Percentiles rank a stretch among this genome's conserved stretches.
Conservation (phyloP, 2,888 invertebrate species). For the Ectobius pallidus region DNA sequence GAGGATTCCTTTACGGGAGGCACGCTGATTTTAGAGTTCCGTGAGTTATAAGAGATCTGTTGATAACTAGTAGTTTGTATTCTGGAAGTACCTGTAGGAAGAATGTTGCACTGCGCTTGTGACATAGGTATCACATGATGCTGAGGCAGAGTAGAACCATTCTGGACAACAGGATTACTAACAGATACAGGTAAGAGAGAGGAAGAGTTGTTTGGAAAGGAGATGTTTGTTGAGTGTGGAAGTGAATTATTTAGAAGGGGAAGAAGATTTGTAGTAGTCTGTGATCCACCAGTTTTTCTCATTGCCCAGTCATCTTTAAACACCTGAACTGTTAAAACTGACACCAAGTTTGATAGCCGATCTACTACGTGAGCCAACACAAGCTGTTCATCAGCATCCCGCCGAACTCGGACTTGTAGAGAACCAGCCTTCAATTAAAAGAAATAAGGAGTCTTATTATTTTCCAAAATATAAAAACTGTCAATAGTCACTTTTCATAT, state of each 20-base stretch:
- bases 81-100: not conserved
- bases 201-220: not conserved
- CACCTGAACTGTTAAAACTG: conserved; percentile 63
- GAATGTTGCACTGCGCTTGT: not conserved
- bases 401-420: conserved; percentile 63
- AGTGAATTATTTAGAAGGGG: not conserved
- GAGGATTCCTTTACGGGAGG: no score
- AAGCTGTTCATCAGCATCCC: conserved; percentile 66
- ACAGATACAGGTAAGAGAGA: not conserved
- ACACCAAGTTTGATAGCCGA: conserved; percentile 61
- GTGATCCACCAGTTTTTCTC: conserved; percentile 7
- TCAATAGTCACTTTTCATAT: no score
- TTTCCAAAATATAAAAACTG: no score
- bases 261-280: not conserved
- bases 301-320: conserved; percentile 44
- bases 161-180: not conserved
- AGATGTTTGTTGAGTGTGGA: not conserved
- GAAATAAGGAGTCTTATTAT: no score
- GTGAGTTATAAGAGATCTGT: no score
- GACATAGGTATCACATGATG: not conserved
- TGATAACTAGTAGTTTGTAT: not conserved
- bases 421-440: conserved; percentile 62
- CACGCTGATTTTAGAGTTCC: no score
- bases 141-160: not conserved
- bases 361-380: conserved; percentile 64